Percentiles rank a stretch among this genome's conserved stretches.
Evolutionary conservation across 2,888 invertebrate species (phyloP).

Genomic region (Dilophus febrilis): DNA sequence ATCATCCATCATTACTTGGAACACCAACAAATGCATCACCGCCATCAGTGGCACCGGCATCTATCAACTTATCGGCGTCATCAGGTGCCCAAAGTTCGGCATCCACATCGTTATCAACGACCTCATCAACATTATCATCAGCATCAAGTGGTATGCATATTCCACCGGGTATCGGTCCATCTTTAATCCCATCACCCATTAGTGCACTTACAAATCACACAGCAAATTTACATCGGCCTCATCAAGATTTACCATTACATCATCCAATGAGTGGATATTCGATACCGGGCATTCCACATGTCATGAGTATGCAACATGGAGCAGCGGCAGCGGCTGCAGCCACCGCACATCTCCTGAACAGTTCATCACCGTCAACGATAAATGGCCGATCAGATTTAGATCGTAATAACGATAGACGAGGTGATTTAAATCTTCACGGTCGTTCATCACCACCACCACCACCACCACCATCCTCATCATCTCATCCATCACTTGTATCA

Average conservation of each 20-base stretch:
- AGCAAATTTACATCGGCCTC: slow-evolving; percentile 24
- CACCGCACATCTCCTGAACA: too few relatives aligned
- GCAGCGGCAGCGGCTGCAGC: too few relatives aligned
- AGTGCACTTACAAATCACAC: slow-evolving; percentile 9
- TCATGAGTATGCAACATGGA: too few relatives aligned
- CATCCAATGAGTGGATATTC: slow-evolving; percentile 17
- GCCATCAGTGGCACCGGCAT: slow-evolving; percentile 10
- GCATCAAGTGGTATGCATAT: too few relatives aligned
- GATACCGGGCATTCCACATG: too few relatives aligned
- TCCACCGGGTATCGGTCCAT: neutral
- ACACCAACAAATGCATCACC: slow-evolving; percentile 17
- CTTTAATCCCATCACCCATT: slow-evolving; percentile 27
- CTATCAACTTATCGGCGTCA: slow-evolving; percentile 4
- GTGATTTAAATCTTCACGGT: neutral
- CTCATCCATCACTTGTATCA: neutral
- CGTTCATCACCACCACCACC: slow-evolving; percentile 1
- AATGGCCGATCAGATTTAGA: neutral
- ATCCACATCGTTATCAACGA: neutral
- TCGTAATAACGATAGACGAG: neutral
- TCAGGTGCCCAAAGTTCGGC: slow-evolving; percentile 8
- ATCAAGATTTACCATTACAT: slow-evolving; percentile 27
- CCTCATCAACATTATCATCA: too few relatives aligned
- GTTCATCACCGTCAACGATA: neutral
- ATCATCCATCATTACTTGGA: slow-evolving; percentile 17
- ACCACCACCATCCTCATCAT: neutral